These are phyloP conservation scores for Hyppa rectilinea DNA, from an alignment of 2,888 invertebrate species.

Conservation along the genomic window DNA sequence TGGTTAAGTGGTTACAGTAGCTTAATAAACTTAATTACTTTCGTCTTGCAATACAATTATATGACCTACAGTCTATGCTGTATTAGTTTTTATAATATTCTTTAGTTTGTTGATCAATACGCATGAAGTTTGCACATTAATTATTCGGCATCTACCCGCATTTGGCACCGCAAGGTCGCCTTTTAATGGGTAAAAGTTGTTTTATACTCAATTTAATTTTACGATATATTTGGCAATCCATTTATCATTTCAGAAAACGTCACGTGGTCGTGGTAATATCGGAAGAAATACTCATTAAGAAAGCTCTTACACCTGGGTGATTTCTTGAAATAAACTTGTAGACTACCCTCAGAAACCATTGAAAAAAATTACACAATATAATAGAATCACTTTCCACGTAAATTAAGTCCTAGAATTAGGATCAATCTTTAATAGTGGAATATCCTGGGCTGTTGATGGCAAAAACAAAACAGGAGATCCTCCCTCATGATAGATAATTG, in stretches of 20 bases:
- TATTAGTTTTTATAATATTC: conserved; percentile 1
- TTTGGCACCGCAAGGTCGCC: conserved; percentile 62
- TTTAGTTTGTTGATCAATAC: conserved; percentile 29
- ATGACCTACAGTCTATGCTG: neutral
- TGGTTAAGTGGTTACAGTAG: conserved; percentile 24
- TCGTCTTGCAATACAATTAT: neutral
- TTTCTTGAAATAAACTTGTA: neutral
- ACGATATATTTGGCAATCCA: conserved; percentile 48
- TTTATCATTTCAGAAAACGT: conserved; percentile 50
- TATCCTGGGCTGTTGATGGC: no score
- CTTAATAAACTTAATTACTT: conserved; percentile 26
- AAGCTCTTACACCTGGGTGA: neutral
- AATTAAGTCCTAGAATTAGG: no score
- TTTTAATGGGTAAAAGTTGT: conserved; percentile 65
- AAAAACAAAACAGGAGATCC: no score
- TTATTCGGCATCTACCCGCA: conserved; percentile 60
- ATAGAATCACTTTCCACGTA: neutral
- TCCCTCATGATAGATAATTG: no score
- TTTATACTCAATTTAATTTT: conserved; percentile 51
- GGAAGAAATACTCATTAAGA: neutral
- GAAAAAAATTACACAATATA: no score
- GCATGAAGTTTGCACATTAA: conserved; percentile 47
- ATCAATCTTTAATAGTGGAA: neutral
- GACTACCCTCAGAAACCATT: neutral
- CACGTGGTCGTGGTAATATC: conserved; percentile 2